Evolutionary conservation across 2,888 invertebrate species (phyloP).

Genomic region (Embidobia sp.): DNA sequence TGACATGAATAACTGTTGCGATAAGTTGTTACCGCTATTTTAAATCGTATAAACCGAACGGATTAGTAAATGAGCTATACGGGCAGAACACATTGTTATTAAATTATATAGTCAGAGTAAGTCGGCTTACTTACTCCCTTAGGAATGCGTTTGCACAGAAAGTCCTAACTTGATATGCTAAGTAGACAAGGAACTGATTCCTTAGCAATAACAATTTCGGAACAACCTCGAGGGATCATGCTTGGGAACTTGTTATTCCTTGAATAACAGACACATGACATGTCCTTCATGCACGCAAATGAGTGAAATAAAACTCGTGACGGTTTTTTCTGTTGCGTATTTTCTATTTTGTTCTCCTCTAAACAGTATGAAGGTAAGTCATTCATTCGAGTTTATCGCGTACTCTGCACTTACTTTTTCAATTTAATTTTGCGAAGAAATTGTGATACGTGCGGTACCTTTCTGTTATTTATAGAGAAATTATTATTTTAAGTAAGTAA

Average conservation of each 20-base stretch:
- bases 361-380: too few relatives aligned
- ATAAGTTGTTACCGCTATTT: slow-evolving; percentile 1
- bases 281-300: not conserved
- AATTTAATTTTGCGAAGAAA: too few relatives aligned
- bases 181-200: slow-evolving; percentile 29
- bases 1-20: not conserved
- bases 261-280: slow-evolving; percentile 2
- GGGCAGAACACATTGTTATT: slow-evolving; percentile 10
- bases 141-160: slow-evolving; percentile 4
- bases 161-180: slow-evolving; percentile 25
- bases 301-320: too few relatives aligned
- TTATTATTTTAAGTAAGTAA: too few relatives aligned
- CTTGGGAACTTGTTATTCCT: slow-evolving; percentile 2
- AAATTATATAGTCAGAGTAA: slow-evolving; percentile 11
- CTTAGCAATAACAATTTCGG: slow-evolving; percentile 13
- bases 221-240: slow-evolving; percentile 8
- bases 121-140: slow-evolving; percentile 5
- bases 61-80: slow-evolving; percentile 17
- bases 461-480: too few relatives aligned
- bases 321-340: too few relatives aligned
- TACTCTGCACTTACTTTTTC: too few relatives aligned
- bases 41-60: slow-evolving; percentile 1
- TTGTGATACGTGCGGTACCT: too few relatives aligned
- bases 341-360: too few relatives aligned
- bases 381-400: too few relatives aligned